These are phyloP conservation scores for Prionace glauca DNA, from an alignment of 2,797 vertebrate species.

Conservation along the genomic window DNA sequence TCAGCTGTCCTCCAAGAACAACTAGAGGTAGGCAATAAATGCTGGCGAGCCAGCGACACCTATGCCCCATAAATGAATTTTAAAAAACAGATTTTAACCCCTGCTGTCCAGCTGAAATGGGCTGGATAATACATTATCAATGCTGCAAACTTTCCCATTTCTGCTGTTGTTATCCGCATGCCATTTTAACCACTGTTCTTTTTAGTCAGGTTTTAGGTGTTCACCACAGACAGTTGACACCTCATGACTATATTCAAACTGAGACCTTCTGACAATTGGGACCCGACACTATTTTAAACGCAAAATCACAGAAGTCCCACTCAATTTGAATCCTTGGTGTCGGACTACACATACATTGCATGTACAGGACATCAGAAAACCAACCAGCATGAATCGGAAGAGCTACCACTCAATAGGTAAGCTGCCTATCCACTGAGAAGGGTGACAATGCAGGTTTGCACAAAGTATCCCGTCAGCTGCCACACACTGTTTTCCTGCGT, in stretches of 20 bases:
- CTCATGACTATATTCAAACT: background rate
- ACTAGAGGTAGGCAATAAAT: too few relatives aligned
- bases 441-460: background rate
- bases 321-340: background rate
- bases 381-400: background rate
- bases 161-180: too few relatives aligned
- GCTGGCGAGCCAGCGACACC: too few relatives aligned
- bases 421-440: background rate
- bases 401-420: background rate
- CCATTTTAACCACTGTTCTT: too few relatives aligned
- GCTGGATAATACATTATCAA: too few relatives aligned
- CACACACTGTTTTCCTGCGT: background rate
- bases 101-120: too few relatives aligned
- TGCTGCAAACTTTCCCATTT: too few relatives aligned
- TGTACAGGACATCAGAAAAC: background rate
- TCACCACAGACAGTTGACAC: too few relatives aligned
- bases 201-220: too few relatives aligned
- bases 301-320: background rate
- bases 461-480: background rate
- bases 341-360: background rate
- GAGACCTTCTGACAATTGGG: background rate
- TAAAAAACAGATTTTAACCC: too few relatives aligned
- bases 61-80: too few relatives aligned
- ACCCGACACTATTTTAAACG: background rate
- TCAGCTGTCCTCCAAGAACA: too few relatives aligned